A percentile compares a stretch with the other conserved stretches of the same genome.
phyloP scores from a whole-genome alignment of 2,888 invertebrate genomes.

The Clostera curtula region DNA sequence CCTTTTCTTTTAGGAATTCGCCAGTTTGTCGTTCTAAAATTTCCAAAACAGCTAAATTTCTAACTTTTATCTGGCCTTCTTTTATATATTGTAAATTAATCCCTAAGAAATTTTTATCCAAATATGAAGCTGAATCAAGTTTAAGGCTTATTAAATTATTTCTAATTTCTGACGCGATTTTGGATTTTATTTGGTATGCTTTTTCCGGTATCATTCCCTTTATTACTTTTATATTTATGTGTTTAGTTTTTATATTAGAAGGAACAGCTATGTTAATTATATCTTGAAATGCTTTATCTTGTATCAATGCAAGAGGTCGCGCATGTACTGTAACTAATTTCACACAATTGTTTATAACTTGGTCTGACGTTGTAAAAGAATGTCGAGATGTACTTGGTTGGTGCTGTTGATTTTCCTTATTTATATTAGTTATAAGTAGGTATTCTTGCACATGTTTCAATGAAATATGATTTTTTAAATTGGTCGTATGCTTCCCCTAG shows the following conservation, averaged over 20 bases:
- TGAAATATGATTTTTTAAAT: constrained; percentile 1
- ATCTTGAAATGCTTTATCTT: background rate
- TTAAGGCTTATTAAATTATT: constrained; percentile 6
- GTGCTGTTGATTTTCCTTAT: background rate
- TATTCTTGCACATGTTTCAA: background rate
- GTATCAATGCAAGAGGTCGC: background rate
- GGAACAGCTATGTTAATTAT: background rate
- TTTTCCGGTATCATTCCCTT: constrained; percentile 4
- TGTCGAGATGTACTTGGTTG: background rate
- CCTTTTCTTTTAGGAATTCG: constrained; percentile 6
- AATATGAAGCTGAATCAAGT: constrained; percentile 8
- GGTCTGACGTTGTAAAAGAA: background rate
- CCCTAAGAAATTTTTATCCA: constrained; percentile 8
- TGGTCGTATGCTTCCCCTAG: background rate
- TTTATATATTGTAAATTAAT: constrained; percentile 9
- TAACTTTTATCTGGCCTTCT: constrained; percentile 5
- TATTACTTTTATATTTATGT: constrained; percentile 1
- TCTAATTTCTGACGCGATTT: constrained; percentile 6
- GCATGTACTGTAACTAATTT: background rate
- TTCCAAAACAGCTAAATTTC: constrained; percentile 9
- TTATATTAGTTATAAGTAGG: background rate
- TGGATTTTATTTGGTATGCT: constrained; percentile 4
- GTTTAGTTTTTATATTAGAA: constrained; percentile 1
- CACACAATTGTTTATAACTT: background rate
- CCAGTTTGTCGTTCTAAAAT: constrained; percentile 5